A percentile compares a stretch with the other conserved stretches of the same genome.
Conservation (phyloP, 1,140 invertebrate species). For the Prorops nasuta region DNA sequence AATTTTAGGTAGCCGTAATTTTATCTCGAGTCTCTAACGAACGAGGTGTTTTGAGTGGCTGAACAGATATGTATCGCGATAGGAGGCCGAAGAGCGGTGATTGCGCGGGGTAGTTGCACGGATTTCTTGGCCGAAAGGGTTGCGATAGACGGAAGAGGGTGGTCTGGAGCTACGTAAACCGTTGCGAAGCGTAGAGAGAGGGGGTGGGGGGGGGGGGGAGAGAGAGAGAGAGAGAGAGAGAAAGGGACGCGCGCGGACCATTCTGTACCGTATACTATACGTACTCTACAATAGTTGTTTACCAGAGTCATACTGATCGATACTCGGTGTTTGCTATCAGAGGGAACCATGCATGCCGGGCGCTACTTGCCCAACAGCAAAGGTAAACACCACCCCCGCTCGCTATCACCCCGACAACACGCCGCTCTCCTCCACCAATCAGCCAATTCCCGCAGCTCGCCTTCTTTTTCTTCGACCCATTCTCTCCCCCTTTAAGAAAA, state of each 20-base stretch:
- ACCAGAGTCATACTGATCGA: constrained; percentile 57
- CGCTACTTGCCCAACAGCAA: constrained; percentile 54
- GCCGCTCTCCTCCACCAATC: constrained; percentile 19
- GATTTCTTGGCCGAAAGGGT: too few species aligned
- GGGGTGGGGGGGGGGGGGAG: constrained; percentile 15
- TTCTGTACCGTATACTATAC: too few species aligned
- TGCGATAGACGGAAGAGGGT: too few species aligned
- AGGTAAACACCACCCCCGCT: constrained; percentile 49
- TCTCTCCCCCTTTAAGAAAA: constrained; percentile 7
- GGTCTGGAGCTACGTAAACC: too few species aligned
- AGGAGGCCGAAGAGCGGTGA: too few species aligned
- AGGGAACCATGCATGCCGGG: constrained; percentile 51
- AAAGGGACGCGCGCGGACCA: constrained; percentile 27
- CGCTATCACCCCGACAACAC: constrained; percentile 38
- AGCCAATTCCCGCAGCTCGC: constrained; percentile 25
- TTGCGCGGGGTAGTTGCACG: too few species aligned
- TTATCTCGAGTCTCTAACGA: too few species aligned
- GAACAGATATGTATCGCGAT: too few species aligned
- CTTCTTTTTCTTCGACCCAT: constrained; percentile 14
- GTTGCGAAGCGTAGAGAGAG: too few species aligned
- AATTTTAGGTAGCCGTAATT: too few species aligned
- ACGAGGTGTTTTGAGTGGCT: too few species aligned
- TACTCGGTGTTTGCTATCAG: constrained; percentile 55
- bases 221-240: constrained; percentile 14
- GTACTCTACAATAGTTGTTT: constrained; percentile 56